Base-by-base conservation (phyloP, 2,113 vertebrate species). In the Nettapus auritus region DNA sequence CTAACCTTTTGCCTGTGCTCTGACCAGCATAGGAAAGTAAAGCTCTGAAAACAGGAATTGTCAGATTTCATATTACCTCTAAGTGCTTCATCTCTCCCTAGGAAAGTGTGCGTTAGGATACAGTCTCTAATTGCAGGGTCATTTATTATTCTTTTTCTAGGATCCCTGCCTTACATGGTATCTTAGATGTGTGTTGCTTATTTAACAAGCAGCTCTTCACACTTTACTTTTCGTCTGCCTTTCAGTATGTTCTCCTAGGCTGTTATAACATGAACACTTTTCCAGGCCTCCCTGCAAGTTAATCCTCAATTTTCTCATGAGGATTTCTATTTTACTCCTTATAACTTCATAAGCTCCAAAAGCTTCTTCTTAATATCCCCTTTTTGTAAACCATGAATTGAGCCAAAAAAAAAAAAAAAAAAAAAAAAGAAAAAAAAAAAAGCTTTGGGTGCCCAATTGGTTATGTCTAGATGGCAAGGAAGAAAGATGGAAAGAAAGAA, bases 401-500 rank as follows among this genome's bases (percentile, higher is more conserved):
- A 79, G 14, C 34, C 8, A 71, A 71, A 84, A 91, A 15, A 66
- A 82, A 52, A 48, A 44, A 0, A 42, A 13, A 42, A 8, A 62
- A 23, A 25, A 36, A 62, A 15, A 62, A 62, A 38, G 48, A 44
- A 0, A 17, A 16, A 18, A 8, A 38, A 16, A 26, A 26, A 38
- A n/a, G n/a, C n/a, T n/a, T n/a, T n/a, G n/a, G n/a, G n/a, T n/a
- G n/a, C n/a, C n/a, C n/a, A n/a, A n/a, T n/a, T n/a, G n/a, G n/a
- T n/a, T n/a, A n/a, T n/a, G n/a, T n/a, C n/a, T n/a, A n/a, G 22
- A 20, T 15, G 36, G n/a, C 4, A 44, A 38, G 48, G 40, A 0
- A 44, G 42, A 44, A 6, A 62, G 25, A 26, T 25, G 38, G 22
- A 20, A 26, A 62, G 34, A 44, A 44, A 62, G 17, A 18, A 62